Evolutionary conservation across 2,888 invertebrate species (phyloP), one percentile per base, ranked within the genome.

Genomic region (Carterocephalus palaemon): DNA sequence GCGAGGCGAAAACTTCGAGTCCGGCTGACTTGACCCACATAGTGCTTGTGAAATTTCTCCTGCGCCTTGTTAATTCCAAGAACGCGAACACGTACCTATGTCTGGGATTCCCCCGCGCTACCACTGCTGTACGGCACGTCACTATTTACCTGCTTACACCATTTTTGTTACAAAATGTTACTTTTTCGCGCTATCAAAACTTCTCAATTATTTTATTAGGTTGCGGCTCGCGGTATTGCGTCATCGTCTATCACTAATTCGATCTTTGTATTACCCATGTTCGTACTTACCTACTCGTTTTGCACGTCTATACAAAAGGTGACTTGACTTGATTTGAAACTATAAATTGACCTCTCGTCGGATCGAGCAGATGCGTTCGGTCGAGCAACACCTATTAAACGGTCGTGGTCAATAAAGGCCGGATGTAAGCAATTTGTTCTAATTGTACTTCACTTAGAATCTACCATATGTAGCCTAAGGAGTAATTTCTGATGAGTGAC

Each of bases 1-100:
- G 70, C 75, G 70, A 68, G 68, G 79, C 81, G 76, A 78, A 79
- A 82, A 80, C 78, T 66, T 76, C 75, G 76, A 80, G 78, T 84
- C 85, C 85, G 85, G 80, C 80, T 76, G 79, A 69, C 84, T 81
- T 82, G 86, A 85, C 86, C 86, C 62, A 86, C 85, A 70, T 85
- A 56, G 62, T 55, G 68, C 76, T 85, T 83, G 78, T 78, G 84
- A 80, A 84, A 84, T 85, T 84, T 86, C 85, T 80, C 79, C 81
- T 63, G 68, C 71, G 71, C 67, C 62, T 69, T 69, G 64, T 62
- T 64, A 64, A 64, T 82, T 76, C 80, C 71, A 76, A 77, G 82
- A 83, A 82, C 69, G 61, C 64, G 75, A 77, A 82, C 82, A 82
- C 69, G 61, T 64, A 54, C 63, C 65, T 61, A 60, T 59, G 62